Evolutionary conservation across 2,113 vertebrate species (phyloP), one percentile per base, ranked within the genome.

Genomic region (Percopsis transmontana): DNA sequence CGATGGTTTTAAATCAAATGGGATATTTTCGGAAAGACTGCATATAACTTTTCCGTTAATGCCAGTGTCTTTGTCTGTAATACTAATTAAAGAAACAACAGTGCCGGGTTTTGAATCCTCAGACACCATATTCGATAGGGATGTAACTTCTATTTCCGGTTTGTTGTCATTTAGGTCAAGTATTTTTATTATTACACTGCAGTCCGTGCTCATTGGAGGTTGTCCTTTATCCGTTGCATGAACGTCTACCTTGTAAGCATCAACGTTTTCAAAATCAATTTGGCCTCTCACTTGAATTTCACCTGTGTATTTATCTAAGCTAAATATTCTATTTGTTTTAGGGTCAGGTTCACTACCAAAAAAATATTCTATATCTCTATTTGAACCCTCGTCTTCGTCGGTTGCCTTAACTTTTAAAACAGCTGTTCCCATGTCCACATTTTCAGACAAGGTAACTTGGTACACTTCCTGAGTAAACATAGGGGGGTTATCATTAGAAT

Each of bases 401-500:
- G 75, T 84, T 1, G 91, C 90, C 0, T 75, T 79, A 0, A 92
- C 76, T 2, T 1, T 71, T 5, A 81, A 70, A 1, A 90, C 83
- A 13, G 48, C 45, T 1, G 77, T 78, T 2, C 56, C 81, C 5
- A 5, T 0, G 0, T 68, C 68, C 0, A 77, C 52, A 63, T 91
- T 91, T 84, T 92, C 90, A 5, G n/a, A n/a, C n/a, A n/a, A n/a
- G n/a, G n/a, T n/a, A n/a, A n/a, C n/a, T n/a, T n/a, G n/a, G n/a
- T n/a, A n/a, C n/a, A n/a, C n/a, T n/a, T n/a, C n/a, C n/a, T n/a
- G n/a, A n/a, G n/a, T n/a, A n/a, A 91, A 92, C 2, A 24, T 18
- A 0, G 91, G 91, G 0, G 75, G 66, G 0, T 92, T 92, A n/a
- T 92, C 91, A 44, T 92, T 92, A 1, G 45, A 75, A 71, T 92